Evolutionary conservation across 2,797 vertebrate species (phyloP).

Genomic region (Natrix natrix): DNA sequence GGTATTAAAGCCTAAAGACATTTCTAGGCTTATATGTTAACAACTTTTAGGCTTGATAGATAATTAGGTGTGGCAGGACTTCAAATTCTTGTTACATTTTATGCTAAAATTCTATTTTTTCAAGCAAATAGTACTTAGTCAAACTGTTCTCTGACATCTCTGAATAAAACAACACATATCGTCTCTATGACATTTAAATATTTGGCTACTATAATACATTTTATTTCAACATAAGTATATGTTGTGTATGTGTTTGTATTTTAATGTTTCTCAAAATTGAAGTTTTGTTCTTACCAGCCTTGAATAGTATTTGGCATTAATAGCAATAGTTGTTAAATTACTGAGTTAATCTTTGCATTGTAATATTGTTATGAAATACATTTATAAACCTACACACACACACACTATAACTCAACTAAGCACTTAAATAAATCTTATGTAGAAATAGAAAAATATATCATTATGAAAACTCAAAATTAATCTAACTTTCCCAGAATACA

Average conservation of each 20-base stretch:
- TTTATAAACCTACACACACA: not conserved
- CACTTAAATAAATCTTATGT: not conserved
- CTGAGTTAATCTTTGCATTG: not conserved
- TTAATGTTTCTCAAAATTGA: not conserved
- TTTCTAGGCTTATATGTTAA: conserved; percentile 58
- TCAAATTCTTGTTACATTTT: conserved; percentile 29
- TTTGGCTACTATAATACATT: not conserved
- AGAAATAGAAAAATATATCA: not conserved
- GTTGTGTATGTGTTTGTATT: not conserved
- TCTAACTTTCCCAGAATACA: not conserved
- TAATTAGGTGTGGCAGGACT: conserved; percentile 27
- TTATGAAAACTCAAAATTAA: not conserved
- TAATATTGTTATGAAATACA: not conserved
- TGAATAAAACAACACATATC: not conserved
- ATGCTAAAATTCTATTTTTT: conserved; percentile 30
- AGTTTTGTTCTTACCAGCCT: not conserved
- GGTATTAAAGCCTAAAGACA: conserved; percentile 24
- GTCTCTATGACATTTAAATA: not conserved
- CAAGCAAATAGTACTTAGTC: conserved; percentile 2
- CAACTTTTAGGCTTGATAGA: conserved; percentile 43
- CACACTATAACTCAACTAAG: not conserved
- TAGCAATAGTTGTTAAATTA: not conserved
- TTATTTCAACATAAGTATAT: not conserved
- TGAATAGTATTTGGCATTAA: not conserved
- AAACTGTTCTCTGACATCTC: conserved; percentile 17